phyloP scores from a whole-genome alignment of 2,113 vertebrate species.

The Dendropsophus ebraccatus region DNA sequence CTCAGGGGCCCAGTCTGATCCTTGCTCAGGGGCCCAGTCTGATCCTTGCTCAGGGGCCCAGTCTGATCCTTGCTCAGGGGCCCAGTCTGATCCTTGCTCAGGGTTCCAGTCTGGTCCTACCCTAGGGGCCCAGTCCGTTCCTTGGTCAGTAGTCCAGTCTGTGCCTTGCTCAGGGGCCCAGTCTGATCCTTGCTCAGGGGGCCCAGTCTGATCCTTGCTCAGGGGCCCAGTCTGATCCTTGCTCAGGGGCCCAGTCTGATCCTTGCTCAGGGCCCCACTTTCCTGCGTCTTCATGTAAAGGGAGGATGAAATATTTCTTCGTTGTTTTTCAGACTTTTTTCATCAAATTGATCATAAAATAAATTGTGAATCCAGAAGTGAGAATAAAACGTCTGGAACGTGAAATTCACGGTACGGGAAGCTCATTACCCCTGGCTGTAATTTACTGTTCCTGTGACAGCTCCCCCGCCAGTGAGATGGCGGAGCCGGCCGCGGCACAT shows the following conservation, averaged over 20 bases:
- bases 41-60: no score
- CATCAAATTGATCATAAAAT: conserved; percentile 36
- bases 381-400: conserved; percentile 21
- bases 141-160: no score
- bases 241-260: neutral
- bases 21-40: no score
- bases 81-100: no score
- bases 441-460: conserved; percentile 21
- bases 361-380: neutral
- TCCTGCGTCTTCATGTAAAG: neutral
- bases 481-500: neutral
- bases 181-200: no score
- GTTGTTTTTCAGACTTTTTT: conserved; percentile 7
- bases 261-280: no score
- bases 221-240: neutral
- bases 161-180: no score
- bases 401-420: neutral
- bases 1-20: no score
- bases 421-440: conserved; percentile 3
- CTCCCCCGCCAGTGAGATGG: neutral
- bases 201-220: no score
- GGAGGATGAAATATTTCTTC: neutral
- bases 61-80: no score
- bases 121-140: no score
- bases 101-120: no score